Percentiles rank a stretch among this genome's conserved stretches.
Conservation (phyloP, 2,797 vertebrate species). For the Columba guinea region DNA sequence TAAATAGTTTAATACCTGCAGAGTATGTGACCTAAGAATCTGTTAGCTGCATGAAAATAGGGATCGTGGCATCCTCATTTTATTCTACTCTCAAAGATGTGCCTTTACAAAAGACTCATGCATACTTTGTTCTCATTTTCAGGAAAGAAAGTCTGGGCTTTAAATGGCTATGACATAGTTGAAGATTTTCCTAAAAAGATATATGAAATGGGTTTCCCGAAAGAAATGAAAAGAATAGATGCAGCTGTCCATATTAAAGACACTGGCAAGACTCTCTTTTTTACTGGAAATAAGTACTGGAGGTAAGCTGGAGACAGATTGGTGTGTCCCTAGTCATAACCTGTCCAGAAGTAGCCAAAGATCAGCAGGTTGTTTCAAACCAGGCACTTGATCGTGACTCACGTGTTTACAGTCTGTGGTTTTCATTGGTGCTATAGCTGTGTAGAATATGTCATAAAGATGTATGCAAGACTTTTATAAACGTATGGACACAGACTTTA, state of each 20-base stretch:
- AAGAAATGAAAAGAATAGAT: constrained; percentile 85
- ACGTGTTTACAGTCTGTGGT: neutral
- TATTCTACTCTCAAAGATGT: neutral
- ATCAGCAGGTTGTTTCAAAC: neutral
- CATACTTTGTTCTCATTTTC: neutral
- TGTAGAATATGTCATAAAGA: neutral
- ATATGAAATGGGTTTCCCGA: constrained; percentile 90
- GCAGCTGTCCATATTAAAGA: constrained; percentile 87
- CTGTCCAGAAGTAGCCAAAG: neutral
- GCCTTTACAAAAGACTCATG: neutral
- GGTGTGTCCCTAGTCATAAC: neutral
- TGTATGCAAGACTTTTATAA: neutral
- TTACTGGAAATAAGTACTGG: constrained; percentile 91
- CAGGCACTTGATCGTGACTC: neutral
- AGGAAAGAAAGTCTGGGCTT: constrained; percentile 94
- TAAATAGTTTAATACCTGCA: neutral
- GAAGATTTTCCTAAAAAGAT: constrained; percentile 94
- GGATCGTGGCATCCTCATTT: neutral
- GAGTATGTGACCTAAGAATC: neutral
- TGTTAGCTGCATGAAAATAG: neutral
- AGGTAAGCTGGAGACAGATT: constrained; percentile 76
- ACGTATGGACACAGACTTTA: neutral
- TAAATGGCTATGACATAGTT: constrained; percentile 89
- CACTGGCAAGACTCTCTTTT: constrained; percentile 89
- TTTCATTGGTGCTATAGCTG: neutral